A percentile compares a stretch with the other conserved stretches of the same genome.
Evolutionary conservation across 2,797 vertebrate species (phyloP).

Genomic region (Chlorospingus semifuscus): DNA sequence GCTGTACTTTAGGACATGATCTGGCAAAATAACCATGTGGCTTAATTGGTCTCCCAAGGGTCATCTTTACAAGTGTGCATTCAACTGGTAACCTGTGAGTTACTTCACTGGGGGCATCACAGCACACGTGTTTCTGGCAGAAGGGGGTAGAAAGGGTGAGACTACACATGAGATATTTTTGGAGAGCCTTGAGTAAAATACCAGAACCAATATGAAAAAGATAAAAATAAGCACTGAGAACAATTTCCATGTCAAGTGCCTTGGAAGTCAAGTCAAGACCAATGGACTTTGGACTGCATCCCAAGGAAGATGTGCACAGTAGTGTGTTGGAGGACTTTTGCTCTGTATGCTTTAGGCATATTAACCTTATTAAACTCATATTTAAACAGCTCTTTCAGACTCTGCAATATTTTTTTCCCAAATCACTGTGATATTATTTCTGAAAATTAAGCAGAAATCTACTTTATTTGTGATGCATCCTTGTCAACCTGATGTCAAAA

Average conservation of each 20-base stretch:
- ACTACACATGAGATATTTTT: not conserved
- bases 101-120: not conserved
- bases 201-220: not conserved
- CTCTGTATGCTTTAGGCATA: not conserved
- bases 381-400: not conserved
- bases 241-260: not conserved
- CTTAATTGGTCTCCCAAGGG: not conserved
- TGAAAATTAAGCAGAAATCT: not conserved
- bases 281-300: not conserved
- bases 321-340: not conserved
- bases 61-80: not conserved
- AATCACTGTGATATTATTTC: not conserved
- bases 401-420: not conserved
- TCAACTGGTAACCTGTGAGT: not conserved
- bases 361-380: not conserved
- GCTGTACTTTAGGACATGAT: not conserved
- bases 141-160: not conserved
- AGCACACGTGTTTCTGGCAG: not conserved
- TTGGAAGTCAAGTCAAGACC: not conserved
- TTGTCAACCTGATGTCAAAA: not conserved
- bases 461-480: not conserved
- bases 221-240: not conserved
- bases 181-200: not conserved
- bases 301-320: not conserved
- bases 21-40: not conserved